These are phyloP conservation scores for Stegodyphus dumicola DNA, from an alignment of 1,140 invertebrate genomes.

Conservation along the genomic window DNA sequence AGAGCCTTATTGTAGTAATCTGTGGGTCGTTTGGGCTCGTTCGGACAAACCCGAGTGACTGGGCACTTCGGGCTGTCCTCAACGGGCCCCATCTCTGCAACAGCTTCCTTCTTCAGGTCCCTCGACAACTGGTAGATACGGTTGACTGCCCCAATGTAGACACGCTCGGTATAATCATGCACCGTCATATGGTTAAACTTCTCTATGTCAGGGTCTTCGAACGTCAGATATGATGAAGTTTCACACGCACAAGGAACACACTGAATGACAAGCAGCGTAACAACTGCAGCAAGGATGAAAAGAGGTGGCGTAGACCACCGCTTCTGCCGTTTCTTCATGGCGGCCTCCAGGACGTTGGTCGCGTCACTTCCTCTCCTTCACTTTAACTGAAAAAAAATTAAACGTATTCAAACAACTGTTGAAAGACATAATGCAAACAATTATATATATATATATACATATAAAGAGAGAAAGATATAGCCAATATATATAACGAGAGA, in stretches of 20 bases:
- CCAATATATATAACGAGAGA: too few relatives aligned
- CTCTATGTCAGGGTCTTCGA: conserved; percentile 61
- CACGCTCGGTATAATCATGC: conserved; percentile 90
- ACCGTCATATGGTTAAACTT: conserved; percentile 83
- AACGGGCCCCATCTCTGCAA: conserved; percentile 87
- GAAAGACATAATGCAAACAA: too few relatives aligned
- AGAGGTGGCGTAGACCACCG: conserved; percentile 4
- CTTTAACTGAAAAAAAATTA: background rate
- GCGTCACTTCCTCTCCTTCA: conserved; percentile 6
- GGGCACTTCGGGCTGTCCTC: conserved; percentile 88
- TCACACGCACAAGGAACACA: too few relatives aligned
- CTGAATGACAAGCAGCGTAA: background rate
- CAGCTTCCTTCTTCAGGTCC: conserved; percentile 81
- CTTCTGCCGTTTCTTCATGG: conserved; percentile 54
- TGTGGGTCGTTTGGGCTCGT: conserved; percentile 77
- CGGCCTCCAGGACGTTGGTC: background rate
- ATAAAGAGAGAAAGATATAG: too few relatives aligned
- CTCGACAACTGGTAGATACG: conserved; percentile 90
- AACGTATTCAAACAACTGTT: background rate
- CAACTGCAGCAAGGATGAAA: background rate
- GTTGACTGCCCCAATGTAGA: conserved; percentile 95
- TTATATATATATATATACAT: too few relatives aligned
- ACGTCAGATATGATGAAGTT: conserved; percentile 17
- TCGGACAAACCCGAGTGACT: conserved; percentile 74
- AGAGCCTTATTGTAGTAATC: conserved; percentile 96